Conservation (phyloP, 1,140 invertebrate species). For the Archivesica marissinica region DNA sequence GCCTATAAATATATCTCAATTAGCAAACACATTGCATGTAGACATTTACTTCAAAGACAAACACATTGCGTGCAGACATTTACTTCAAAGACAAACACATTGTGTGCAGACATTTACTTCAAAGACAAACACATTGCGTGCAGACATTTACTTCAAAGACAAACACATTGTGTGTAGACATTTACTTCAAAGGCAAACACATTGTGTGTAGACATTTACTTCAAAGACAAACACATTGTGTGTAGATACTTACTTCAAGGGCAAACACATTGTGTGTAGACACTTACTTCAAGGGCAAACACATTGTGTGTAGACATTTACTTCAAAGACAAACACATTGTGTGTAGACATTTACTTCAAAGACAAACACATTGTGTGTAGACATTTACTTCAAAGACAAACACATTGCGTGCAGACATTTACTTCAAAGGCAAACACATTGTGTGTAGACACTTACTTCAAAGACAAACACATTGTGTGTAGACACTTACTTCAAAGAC, state of each 20-base stretch:
- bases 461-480: constrained; percentile 98
- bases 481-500: constrained; percentile 92
- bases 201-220: constrained; percentile 93
- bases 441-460: constrained; percentile 94
- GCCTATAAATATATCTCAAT: no score
- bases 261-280: constrained; percentile 98
- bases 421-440: constrained; percentile 97
- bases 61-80: constrained; percentile 96
- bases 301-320: constrained; percentile 96
- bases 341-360: constrained; percentile 94
- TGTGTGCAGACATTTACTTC: constrained; percentile 94
- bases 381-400: constrained; percentile 92
- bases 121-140: constrained; percentile 98
- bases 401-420: constrained; percentile 96
- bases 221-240: constrained; percentile 99
- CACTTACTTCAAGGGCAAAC: constrained; percentile 92
- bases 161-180: constrained; percentile 97
- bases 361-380: constrained; percentile 98
- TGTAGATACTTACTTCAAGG: constrained; percentile 91
- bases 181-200: constrained; percentile 95
- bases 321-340: constrained; percentile 98
- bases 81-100: constrained; percentile 97
- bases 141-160: constrained; percentile 92
- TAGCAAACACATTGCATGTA: no score
- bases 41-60: constrained; percentile 92